phyloP scores from a whole-genome alignment of 2,113 vertebrate genomes.

The Brienomyrus brachyistius region DNA sequence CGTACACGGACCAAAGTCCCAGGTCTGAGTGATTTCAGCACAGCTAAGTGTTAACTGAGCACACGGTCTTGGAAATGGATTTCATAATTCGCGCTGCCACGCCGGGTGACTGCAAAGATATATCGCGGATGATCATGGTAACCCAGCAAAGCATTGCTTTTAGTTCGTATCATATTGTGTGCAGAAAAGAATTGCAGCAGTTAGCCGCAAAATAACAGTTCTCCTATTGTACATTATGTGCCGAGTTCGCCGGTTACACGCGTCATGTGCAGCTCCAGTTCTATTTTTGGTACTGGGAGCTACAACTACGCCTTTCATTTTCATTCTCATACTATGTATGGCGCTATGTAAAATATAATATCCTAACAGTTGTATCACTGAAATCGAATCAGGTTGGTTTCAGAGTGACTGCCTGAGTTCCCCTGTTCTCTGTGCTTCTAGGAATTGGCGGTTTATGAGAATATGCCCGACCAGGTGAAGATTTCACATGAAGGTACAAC shows the following conservation, averaged over 20 bases:
- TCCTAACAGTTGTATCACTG: background rate
- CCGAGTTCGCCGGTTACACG: background rate
- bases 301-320: background rate
- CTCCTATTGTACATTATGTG: background rate
- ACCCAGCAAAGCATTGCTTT: background rate
- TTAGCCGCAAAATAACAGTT: background rate
- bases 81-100: conserved; percentile 47
- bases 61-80: conserved; percentile 40
- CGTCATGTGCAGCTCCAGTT: background rate
- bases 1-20: no score
- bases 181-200: background rate
- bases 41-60: background rate
- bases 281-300: background rate
- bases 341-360: background rate
- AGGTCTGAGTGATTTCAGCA: background rate
- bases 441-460: conserved; percentile 62
- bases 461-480: conserved; percentile 58
- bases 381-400: background rate
- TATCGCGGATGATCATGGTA: conserved; percentile 61
- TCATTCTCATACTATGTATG: background rate
- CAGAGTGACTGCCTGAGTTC: background rate
- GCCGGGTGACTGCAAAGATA: conserved; percentile 55
- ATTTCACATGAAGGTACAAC: conserved; percentile 53
- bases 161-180: background rate
- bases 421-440: conserved; percentile 24